Conservation (phyloP, 2,888 invertebrate species). For the Drosophila prolongata region DNA sequence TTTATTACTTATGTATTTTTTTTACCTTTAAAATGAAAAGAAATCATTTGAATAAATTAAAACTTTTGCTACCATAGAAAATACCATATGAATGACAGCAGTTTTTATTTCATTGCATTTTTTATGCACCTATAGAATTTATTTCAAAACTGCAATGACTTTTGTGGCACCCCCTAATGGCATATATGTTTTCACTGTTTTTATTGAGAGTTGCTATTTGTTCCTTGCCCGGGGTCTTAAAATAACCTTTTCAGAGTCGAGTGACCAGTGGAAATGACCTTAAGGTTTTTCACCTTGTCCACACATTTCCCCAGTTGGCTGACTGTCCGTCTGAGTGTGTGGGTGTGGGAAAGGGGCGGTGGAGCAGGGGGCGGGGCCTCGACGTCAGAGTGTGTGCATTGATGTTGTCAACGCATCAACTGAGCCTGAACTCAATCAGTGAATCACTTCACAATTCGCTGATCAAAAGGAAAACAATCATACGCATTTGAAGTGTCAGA, state of each 20-base stretch:
- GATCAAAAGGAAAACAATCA: slow-evolving; percentile 82
- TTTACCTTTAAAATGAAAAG: no score
- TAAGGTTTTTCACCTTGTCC: slow-evolving; percentile 10
- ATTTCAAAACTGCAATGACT: no score
- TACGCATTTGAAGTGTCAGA: slow-evolving; percentile 81
- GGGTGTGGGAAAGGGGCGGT: slow-evolving; percentile 1
- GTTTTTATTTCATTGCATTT: no score
- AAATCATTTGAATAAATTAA: no score
- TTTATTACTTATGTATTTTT: no score
- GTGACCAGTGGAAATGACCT: slow-evolving; percentile 23
- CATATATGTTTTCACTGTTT: not conserved
- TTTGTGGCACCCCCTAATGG: no score
- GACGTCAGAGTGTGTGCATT: slow-evolving; percentile 36
- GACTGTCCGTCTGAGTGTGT: slow-evolving; percentile 17
- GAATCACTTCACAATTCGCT: slow-evolving; percentile 81
- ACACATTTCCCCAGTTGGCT: slow-evolving; percentile 28
- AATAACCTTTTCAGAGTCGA: not conserved
- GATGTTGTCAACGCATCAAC: slow-evolving; percentile 76
- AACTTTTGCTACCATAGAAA: no score
- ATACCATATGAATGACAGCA: no score
- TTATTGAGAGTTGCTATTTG: not conserved
- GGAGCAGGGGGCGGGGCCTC: not conserved
- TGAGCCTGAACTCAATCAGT: slow-evolving; percentile 80
- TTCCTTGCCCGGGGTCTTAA: not conserved
- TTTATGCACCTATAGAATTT: no score